Evolutionary conservation across 2,888 invertebrate species (phyloP), one percentile per base, ranked within the genome.

Genomic region (Empis stercorea): DNA sequence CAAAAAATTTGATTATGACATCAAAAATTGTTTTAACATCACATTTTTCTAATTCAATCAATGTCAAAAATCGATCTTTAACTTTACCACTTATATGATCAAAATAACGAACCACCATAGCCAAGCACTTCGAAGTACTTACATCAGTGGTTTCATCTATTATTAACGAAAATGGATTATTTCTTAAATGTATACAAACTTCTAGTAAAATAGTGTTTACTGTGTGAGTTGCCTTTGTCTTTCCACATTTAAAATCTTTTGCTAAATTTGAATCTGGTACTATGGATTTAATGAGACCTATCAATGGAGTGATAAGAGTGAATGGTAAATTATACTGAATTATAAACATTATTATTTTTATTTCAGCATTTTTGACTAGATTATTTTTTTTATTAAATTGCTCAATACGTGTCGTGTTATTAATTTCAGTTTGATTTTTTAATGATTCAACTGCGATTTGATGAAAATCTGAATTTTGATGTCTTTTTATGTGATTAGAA

Each of bases 41-140:
- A 16, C 16, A 37, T 5, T 42, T 23, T 15, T 45, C 30, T 27
- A 50, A 38, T 42, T 37, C 45, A 23, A 49, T 9, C 11, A 41
- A 32, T 30, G 14, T 39, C 2, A 50, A 36, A 42, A 52, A 49
- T 41, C 42, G 41, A 30, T 51, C 52, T 37, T 30, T 44, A 2
- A 51, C 46, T 11, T 30, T 45, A 20, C 20, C 20, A 20, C 20
- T 3, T 20, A 20, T 20, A 20, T 20, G 20, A 17, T 44, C 44
- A 37, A 44, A 44, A 36, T 44, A 44, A 10, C 44, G 23, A 11
- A 37, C 44, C 11, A 44, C 37, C 13, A 37, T 15, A 27, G 14
- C 36, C 13, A 44, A 27, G 15, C 37, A 44, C 17, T 44, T 44
- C 9, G 14, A 14, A 14, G 44, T 37, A 27, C 44, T 23, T 9